Base-by-base conservation (phyloP, 2,797 vertebrate genomes). In the Clarias laeviceps region DNA sequence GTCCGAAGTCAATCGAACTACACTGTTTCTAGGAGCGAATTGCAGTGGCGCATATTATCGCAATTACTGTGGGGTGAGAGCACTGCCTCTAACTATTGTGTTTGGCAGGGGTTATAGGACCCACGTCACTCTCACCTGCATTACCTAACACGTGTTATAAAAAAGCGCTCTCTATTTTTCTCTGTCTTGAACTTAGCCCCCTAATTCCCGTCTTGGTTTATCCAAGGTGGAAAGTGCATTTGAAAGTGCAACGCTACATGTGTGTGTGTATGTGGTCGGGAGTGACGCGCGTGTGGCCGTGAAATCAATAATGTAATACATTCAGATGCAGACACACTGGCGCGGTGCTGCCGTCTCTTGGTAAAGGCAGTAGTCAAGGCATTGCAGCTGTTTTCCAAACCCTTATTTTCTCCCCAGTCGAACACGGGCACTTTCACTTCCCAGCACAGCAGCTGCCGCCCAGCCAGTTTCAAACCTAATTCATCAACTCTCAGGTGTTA, bases 41-140 rank as follows among this genome's bases (percentile, higher is more conserved):
- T 90, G 92, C 89, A 90, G 92, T 91, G 85, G 82, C 89, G 88
- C 93, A 93, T 89, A 91, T 90, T 94, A 93, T 94, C 93, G 91
- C 93, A 92, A 94, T 95, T 94, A 95, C 91, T 88, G 90, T 87
- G 87, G 92, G 90, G 88, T 84, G 72, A 88, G 85, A 90, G 88
- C 90, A 90, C 91, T 82, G 89, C 92, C 91, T 93, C 92, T 90
- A 84, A 82, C 88, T 93, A 89, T 93, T 94, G 91, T 93, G 88
- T 89, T 95, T 95, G 94, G 94, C 93, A 66, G 86, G 88, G 87
- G 86, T 91, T 91, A 88, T 89, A 89, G 87, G 86, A 89, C 82
- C 89, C 87, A 92, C 92, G 90, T 94, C 93, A 93, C 90, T 91
- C 92, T 92, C 89, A 82, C 90, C 92, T 85, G 84, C 89, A 88